phyloP scores from a whole-genome alignment of 2,113 vertebrate genomes.

The Bubo bubo region DNA sequence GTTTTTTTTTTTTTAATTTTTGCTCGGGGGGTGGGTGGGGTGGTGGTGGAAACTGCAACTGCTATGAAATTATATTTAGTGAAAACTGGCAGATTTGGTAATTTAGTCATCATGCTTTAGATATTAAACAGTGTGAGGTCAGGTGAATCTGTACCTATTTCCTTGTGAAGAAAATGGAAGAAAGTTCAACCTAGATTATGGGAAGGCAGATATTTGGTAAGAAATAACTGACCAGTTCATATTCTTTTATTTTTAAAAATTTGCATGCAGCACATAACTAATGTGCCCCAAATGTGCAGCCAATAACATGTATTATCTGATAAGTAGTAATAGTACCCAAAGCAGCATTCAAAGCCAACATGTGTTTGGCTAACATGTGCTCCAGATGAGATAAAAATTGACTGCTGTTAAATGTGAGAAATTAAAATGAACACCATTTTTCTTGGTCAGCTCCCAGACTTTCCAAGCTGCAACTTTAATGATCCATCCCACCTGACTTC shows the following conservation, averaged over 20 bases:
- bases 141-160: background rate
- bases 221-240: background rate
- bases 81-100: background rate
- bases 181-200: background rate
- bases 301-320: background rate
- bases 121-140: background rate
- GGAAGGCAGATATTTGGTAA: background rate
- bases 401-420: background rate
- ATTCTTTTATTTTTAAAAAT: background rate
- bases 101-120: background rate
- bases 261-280: background rate
- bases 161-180: background rate
- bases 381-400: background rate
- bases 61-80: background rate
- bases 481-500: background rate
- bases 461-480: background rate
- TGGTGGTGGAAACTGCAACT: background rate
- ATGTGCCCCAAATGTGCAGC: background rate
- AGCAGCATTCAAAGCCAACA: background rate
- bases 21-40: accelerated
- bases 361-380: background rate
- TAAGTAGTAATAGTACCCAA: background rate
- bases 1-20: background rate
- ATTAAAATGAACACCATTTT: background rate
- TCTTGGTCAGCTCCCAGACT: background rate